Evolutionary conservation across 2,888 invertebrate genomes (phyloP).

Genomic region (Leptogaster cylindrica): DNA sequence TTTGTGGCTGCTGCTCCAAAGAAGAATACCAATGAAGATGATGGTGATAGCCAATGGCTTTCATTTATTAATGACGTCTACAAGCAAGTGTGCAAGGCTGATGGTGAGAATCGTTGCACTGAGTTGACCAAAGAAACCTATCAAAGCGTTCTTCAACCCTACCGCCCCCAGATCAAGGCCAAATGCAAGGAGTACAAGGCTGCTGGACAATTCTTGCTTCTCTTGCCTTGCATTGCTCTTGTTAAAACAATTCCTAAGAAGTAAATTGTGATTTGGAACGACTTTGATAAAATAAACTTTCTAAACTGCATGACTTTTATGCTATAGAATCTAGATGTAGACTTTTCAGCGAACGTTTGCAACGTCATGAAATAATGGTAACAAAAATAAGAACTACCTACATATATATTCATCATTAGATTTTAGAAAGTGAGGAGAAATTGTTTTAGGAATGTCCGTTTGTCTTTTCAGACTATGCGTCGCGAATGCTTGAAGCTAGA

Average conservation of each 20-base stretch:
- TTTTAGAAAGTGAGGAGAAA: too few species aligned
- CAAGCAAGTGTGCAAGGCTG: neutral
- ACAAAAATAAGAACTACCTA: too few species aligned
- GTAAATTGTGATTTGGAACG: neutral
- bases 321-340: too few species aligned
- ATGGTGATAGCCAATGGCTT: neutral
- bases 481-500: too few species aligned
- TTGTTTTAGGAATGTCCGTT: too few species aligned
- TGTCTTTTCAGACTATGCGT: too few species aligned
- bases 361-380: too few species aligned
- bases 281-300: neutral
- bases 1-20: too few species aligned
- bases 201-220: neutral
- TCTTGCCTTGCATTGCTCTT: neutral
- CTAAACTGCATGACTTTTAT: too few species aligned
- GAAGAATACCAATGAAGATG: too few species aligned
- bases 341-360: too few species aligned
- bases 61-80: neutral
- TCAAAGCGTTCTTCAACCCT: neutral
- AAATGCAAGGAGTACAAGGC: neutral
- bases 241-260: neutral
- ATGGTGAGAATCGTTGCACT: neutral
- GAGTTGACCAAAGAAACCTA: neutral
- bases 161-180: neutral
- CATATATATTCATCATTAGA: too few species aligned